phyloP scores from a whole-genome alignment of 1,140 invertebrate species.

The Drosophila navojoa region DNA sequence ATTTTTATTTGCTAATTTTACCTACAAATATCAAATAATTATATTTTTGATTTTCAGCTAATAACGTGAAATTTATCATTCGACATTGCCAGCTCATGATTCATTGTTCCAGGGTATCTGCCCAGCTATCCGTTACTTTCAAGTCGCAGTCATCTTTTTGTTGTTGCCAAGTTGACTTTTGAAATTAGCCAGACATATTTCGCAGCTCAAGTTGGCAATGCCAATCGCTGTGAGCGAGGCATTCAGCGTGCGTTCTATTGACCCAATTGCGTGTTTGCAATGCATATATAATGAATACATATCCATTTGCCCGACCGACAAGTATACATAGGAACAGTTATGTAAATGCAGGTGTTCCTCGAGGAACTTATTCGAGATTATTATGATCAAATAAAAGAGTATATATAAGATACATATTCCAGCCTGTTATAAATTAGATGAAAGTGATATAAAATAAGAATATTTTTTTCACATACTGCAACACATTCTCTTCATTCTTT shows the following conservation, averaged over 20 bases:
- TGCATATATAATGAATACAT: slow-evolving; percentile 22
- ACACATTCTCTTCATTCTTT: too few species aligned
- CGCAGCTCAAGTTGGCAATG: slow-evolving; percentile 42
- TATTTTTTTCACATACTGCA: too few species aligned
- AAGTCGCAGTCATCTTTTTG: not conserved
- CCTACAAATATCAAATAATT: too few species aligned
- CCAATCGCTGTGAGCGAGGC: slow-evolving; percentile 23
- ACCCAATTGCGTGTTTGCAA: slow-evolving; percentile 62
- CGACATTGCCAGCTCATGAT: not conserved
- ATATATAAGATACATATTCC: too few species aligned
- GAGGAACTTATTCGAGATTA: too few species aligned
- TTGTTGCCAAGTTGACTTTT: slow-evolving; percentile 56
- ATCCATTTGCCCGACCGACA: slow-evolving; percentile 46
- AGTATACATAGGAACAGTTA: not conserved
- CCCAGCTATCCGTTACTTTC: slow-evolving; percentile 7
- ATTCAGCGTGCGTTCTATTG: slow-evolving; percentile 62
- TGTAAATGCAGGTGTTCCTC: not conserved
- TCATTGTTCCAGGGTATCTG: slow-evolving; percentile 19
- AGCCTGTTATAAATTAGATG: too few species aligned
- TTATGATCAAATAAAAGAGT: too few species aligned
- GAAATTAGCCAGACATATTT: slow-evolving; percentile 69
- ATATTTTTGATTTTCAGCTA: too few species aligned
- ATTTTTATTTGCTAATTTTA: too few species aligned
- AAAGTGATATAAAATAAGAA: too few species aligned
- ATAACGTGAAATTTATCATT: not conserved